A percentile compares a stretch with the other conserved stretches of the same genome.
phyloP scores from a whole-genome alignment of 2,888 invertebrate species.

The Euphydryas editha region DNA sequence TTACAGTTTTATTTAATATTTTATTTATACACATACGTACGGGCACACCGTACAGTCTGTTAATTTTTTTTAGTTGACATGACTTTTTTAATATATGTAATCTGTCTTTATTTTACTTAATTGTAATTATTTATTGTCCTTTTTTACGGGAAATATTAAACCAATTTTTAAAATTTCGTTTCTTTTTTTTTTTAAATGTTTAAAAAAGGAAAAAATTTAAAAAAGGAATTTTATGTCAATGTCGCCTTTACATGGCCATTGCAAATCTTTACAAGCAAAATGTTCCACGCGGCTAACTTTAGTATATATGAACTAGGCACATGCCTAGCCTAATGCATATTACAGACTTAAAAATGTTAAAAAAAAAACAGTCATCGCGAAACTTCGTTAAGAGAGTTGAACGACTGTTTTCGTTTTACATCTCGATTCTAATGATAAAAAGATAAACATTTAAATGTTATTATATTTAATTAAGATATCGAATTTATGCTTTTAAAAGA shows the following conservation, averaged over 20 bases:
- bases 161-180: no score
- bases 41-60: no score
- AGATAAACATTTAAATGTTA: background rate
- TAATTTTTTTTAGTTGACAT: no score
- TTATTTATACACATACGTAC: no score
- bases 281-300: background rate
- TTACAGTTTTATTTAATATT: no score
- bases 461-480: constrained; percentile 4
- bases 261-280: background rate
- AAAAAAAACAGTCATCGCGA: background rate
- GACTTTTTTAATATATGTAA: no score
- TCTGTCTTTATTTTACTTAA: no score
- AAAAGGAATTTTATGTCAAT: background rate
- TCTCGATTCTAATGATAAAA: background rate
- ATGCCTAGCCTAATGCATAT: background rate
- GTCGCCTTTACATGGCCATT: background rate
- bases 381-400: background rate
- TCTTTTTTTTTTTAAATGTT: no score
- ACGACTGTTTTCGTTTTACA: background rate
- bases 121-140: no score
- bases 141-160: no score
- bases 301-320: background rate
- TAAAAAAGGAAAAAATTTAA: no score
- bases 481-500: background rate
- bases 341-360: background rate